Base-by-base conservation (phyloP, 2,888 invertebrate genomes). In the Tenthredo amoena region DNA sequence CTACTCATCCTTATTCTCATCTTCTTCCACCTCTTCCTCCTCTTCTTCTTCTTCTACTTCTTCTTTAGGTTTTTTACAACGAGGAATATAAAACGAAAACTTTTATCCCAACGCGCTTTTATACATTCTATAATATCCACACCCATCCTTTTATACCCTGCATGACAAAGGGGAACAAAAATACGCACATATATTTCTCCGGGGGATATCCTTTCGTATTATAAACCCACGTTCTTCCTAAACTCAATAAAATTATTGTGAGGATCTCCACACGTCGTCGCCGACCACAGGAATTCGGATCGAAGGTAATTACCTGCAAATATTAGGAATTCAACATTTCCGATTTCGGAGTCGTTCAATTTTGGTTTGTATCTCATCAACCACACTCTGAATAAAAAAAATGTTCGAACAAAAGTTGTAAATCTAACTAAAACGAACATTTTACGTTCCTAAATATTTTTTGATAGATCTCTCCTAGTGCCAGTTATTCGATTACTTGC, bases 21-120 rank as follows among this genome's bases (percentile, higher is more conserved):
- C 34, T 34, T 50, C 31, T 12, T 31, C 50, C 18, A 50, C 76
- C 9, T 55, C 55, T 34, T 47, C 50, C 15, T 50, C 76, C 50
- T 9, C 18, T 72, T 72, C n/a, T 37, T 40, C 40, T 18, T 72
- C 21, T 21, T 21, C 43, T n/a, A 21, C 43, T 43, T 74, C 72
- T 74, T 21, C 10, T 43, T 74, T 10, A 12, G 34, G 68, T 31
- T 74, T 74, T 74, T 74, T 74, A 74, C 72, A 74, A n/a, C 72
- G 72, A 74, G 72, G 43, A 74, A 43, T 43, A 74, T 40, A 74
- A 74, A 43, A 74, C 40, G 72, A 74, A 74, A 6, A 74, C n/a
- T 43, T 34, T 71, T n/a, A 37, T 34, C 15, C 15, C 37, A n/a
- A 71, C 71, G 18, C 37, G 71, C 10, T n/a, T 74, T 43, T 43